Evolutionary conservation across 2,797 vertebrate species (phyloP).

Genomic region (Picus viridis): DNA sequence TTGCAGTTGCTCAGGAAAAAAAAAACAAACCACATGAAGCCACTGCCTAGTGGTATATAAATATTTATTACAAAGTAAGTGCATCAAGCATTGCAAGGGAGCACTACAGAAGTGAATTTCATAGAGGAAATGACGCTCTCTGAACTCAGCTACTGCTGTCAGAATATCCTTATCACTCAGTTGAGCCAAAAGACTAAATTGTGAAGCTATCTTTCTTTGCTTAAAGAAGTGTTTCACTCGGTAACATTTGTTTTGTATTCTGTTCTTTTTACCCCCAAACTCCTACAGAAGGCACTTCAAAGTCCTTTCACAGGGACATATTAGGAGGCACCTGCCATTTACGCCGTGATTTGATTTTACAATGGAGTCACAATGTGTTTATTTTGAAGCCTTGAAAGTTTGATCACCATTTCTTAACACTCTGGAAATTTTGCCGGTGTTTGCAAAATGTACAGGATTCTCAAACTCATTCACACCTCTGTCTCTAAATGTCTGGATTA

Average conservation of each 20-base stretch:
- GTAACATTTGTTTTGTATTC: not conserved
- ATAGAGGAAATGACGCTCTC: not conserved
- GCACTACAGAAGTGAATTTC: not conserved
- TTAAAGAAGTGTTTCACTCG: not conserved
- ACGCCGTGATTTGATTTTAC: not conserved
- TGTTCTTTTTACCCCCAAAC: not conserved
- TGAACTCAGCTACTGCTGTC: not conserved
- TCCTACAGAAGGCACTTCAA: not conserved
- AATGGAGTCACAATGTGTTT: not conserved
- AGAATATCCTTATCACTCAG: not conserved
- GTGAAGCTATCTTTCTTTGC: not conserved
- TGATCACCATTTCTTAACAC: not conserved
- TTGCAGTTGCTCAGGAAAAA: not conserved
- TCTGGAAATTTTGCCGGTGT: not conserved
- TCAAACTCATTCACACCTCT: constrained; percentile 6
- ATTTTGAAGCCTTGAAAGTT: not conserved
- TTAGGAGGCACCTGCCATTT: not conserved
- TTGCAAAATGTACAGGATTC: not conserved
- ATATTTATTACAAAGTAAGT: not conserved
- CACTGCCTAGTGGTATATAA: not conserved
- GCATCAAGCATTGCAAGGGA: not conserved
- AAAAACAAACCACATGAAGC: not conserved
- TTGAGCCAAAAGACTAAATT: too few relatives aligned
- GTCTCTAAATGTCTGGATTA: not conserved
- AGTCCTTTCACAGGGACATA: not conserved